Evolutionary conservation across 2,113 vertebrate species (phyloP).

Genomic region (Aspidoscelis tigris): DNA sequence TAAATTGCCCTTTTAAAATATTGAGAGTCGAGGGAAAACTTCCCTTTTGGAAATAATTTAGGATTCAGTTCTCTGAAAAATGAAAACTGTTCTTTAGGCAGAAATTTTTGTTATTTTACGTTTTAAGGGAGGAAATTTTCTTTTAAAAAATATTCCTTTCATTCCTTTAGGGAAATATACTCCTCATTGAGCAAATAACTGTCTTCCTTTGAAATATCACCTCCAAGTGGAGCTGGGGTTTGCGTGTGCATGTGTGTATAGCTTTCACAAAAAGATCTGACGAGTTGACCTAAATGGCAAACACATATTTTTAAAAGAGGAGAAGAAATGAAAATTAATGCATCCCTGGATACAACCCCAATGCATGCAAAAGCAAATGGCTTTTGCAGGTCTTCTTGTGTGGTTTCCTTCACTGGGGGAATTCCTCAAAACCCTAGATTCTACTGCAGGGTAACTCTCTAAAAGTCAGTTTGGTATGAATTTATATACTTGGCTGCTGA

Average conservation of each 20-base stretch:
- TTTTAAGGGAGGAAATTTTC: not conserved
- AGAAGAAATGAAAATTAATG: constrained; percentile 41
- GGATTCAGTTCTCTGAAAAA: not conserved
- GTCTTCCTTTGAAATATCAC: not conserved
- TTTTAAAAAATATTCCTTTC: not conserved
- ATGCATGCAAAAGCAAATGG: constrained; percentile 46
- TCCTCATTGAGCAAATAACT: not conserved
- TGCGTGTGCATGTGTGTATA: too few relatives aligned
- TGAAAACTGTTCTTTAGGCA: not conserved
- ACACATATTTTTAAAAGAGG: constrained; percentile 13
- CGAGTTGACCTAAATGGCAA: constrained; percentile 14
- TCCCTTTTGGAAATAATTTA: not conserved
- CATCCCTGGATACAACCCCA: constrained; percentile 46
- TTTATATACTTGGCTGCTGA: constrained; percentile 72
- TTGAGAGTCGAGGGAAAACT: not conserved
- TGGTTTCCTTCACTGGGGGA: constrained; percentile 57
- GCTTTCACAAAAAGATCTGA: constrained; percentile 3
- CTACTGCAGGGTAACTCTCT: constrained; percentile 44
- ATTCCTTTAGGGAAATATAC: not conserved
- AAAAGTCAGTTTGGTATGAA: constrained; percentile 65
- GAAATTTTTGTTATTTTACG: not conserved
- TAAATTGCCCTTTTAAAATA: constrained; percentile 2
- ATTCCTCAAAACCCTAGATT: constrained; percentile 10
- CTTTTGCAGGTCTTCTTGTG: constrained; percentile 63
- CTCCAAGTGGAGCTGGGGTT: too few relatives aligned